Evolutionary conservation across 2,113 vertebrate species (phyloP).

Genomic region (Tragelaphus imberbis): DNA sequence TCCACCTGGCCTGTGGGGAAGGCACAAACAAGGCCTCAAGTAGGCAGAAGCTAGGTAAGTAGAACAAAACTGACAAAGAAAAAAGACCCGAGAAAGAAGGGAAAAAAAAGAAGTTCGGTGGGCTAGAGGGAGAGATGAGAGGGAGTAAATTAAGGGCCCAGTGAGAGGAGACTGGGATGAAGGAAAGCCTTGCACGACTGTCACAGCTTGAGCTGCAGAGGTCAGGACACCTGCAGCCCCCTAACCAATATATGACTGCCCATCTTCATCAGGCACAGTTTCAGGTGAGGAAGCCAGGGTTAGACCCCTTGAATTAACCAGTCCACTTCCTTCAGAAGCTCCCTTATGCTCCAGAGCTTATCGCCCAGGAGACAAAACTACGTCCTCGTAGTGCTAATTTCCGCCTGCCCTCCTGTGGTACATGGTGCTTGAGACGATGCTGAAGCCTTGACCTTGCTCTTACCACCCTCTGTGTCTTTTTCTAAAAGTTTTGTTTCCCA

Average conservation of each 20-base stretch:
- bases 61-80: neutral
- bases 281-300: neutral
- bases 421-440: neutral
- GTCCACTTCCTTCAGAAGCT: neutral
- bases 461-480: neutral
- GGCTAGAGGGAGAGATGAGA: neutral
- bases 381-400: neutral
- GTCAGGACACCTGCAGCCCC: neutral
- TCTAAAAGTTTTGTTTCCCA: neutral
- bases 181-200: neutral
- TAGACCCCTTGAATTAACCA: neutral
- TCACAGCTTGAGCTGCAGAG: neutral
- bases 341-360: neutral
- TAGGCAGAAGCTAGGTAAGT: neutral
- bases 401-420: neutral
- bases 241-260: neutral
- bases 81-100: neutral
- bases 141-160: neutral
- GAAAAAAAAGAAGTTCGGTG: neutral
- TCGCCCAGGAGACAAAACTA: neutral
- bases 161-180: neutral
- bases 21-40: neutral
- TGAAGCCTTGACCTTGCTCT: neutral
- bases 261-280: neutral
- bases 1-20: neutral